Conservation (phyloP, 2,797 vertebrate genomes). For the Heliangelus exortis region DNA sequence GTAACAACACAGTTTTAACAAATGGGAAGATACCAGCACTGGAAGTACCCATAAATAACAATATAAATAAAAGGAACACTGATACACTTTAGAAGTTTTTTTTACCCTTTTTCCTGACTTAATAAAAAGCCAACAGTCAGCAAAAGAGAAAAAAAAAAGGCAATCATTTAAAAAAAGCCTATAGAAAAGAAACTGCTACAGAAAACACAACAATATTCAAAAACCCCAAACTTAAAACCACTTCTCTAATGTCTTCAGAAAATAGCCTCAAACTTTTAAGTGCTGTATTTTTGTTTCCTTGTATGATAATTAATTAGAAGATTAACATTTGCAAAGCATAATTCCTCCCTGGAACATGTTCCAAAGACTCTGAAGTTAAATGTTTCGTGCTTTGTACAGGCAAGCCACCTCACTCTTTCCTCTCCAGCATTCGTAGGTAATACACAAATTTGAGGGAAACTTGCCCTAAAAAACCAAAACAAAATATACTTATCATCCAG, state of each 20-base stretch:
- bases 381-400: accelerated
- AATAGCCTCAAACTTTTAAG: not conserved
- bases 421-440: not conserved
- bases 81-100: not conserved
- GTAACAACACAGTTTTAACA: not conserved
- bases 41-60: not conserved
- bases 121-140: not conserved
- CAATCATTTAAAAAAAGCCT: accelerated
- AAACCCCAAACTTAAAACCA: not conserved
- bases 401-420: not conserved
- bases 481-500: accelerated
- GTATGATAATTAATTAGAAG: not conserved
- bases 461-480: not conserved
- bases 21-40: not conserved
- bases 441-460: not conserved
- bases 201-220: not conserved
- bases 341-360: not conserved
- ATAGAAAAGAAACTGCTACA: not conserved
- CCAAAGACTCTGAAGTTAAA: not conserved
- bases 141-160: not conserved
- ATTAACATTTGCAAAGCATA: not conserved
- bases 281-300: not conserved
- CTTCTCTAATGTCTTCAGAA: not conserved
- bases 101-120: not conserved
- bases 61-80: not conserved